These are phyloP conservation scores for Chaetorhynchus papuensis DNA, from an alignment of 2,113 vertebrate species.

Conservation along the genomic window DNA sequence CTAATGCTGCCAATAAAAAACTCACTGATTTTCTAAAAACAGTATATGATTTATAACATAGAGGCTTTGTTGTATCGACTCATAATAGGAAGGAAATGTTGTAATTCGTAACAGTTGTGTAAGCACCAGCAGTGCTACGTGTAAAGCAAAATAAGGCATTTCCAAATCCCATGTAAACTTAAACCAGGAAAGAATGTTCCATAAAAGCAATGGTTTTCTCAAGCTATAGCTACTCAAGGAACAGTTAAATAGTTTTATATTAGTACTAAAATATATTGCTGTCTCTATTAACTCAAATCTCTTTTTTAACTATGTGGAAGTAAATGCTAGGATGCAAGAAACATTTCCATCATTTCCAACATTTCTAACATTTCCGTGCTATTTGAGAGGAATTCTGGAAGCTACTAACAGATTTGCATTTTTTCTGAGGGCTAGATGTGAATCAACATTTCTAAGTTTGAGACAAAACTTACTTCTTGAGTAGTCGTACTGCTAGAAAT, in stretches of 20 bases:
- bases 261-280: neutral
- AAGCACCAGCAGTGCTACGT: neutral
- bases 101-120: neutral
- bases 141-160: neutral
- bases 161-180: neutral
- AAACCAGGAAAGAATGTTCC: neutral
- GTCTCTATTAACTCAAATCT: neutral
- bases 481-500: neutral
- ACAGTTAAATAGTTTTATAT: neutral
- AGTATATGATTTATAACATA: neutral
- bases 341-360: too few relatives aligned
- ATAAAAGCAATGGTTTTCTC: neutral
- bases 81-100: neutral
- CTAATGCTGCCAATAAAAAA: neutral
- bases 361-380: too few relatives aligned
- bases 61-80: neutral
- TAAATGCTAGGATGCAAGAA: neutral
- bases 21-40: neutral
- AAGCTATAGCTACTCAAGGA: neutral
- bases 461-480: neutral
- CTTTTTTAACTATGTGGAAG: neutral
- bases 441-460: neutral
- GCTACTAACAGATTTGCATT: neutral
- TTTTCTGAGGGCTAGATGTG: neutral
- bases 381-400: neutral